Evolutionary conservation across 1,140 invertebrate genomes (phyloP), one percentile per base, ranked within the genome.

Genomic region (Aleiodes sp.): DNA sequence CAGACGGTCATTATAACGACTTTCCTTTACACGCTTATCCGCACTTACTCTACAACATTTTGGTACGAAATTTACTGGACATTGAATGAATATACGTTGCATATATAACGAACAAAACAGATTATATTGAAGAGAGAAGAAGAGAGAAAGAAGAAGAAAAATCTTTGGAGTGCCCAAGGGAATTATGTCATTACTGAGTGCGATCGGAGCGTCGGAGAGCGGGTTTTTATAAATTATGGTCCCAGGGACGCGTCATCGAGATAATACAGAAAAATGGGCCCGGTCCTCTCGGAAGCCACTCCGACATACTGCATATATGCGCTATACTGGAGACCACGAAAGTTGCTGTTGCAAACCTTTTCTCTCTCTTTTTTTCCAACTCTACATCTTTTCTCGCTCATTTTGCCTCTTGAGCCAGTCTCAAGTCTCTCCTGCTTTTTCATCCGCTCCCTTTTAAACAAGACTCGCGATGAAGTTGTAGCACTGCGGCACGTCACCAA

Each of bases 191-290:
- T 78, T 78, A 78, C 66, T 57, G 35, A 57, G 28, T 62, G 21
- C 31, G 16, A 52, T 14, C 62, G 69, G 56, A 31, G 10, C 8
- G 29, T 65, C 59, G 68, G 31, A 31, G 65, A 70, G 3, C 52
- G n/a, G 10, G 28, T 66, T 73, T 31, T 31, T 70, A 78, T 78
- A 79, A 77, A 79, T 81, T 76, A 77, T 69, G 71, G 70, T 72
- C 59, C 64, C 70, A 57, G 59, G 26, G 74, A 63, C 73, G 73
- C 73, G 74, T 79, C 72, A 80, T 78, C 74, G 76, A 76, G 71
- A 79, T 80, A 80, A 80, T 79, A 75, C 73, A 75, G 75, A 79
- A 80, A 80, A 81, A 81, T 77, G 78, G 75, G 43, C 65, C 56
- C 56, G n/a, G 56, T 37, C 56, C 61, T 43, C 61, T 63, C 35